Evolutionary conservation across 2,888 invertebrate genomes (phyloP), one percentile per base, ranked within the genome.

Genomic region (Mythimna albipuncta): DNA sequence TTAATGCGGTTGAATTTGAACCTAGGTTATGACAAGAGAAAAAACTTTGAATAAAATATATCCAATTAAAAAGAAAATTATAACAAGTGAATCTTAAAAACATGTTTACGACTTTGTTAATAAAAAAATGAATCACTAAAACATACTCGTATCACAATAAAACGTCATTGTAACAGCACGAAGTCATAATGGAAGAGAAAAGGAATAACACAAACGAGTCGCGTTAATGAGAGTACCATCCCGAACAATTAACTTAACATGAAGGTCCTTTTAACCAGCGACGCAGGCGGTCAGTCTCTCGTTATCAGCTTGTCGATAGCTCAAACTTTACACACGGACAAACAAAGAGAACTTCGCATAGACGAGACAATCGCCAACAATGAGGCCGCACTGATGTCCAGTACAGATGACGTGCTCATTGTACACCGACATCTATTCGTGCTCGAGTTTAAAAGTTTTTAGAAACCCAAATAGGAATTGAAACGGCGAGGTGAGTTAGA

Each of bases 301-400:
- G 90, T 89, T 95, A 95, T 94, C 94, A 86, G 89, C 88, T 82
- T 88, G 93, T 91, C 94, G 93, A 94, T 94, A 92, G 90, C 93
- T 95, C 93, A 93, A 95, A 95, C 94, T 95, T 95, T 93, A 88
- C 90, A 90, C 91, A 91, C 91, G 88, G 85, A 88, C 85, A 84
- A 85, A 95, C 95, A 94, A 95, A 92, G 87, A 90, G 87, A 94
- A 95, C 94, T 95, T 94, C 87, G 90, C 89, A 90, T 91, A 92
- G 91, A 92, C 91, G 90, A 82, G 83, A 89, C 88, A 85, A 86
- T 81, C 75, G 77, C 87, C 89, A 90, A 85, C 95, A 95, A 95
- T 93, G 91, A 91, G 81, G 83, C 90, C 82, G 86, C 83, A 86
- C 88, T 92, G 93, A 92, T 91, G 93, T 91, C 89, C 89, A 90